Percentiles rank a stretch among this genome's conserved stretches.
These are phyloP conservation scores for Gandaritis pyraliata DNA, from an alignment of 2,888 invertebrate species.

Conservation along the genomic window DNA sequence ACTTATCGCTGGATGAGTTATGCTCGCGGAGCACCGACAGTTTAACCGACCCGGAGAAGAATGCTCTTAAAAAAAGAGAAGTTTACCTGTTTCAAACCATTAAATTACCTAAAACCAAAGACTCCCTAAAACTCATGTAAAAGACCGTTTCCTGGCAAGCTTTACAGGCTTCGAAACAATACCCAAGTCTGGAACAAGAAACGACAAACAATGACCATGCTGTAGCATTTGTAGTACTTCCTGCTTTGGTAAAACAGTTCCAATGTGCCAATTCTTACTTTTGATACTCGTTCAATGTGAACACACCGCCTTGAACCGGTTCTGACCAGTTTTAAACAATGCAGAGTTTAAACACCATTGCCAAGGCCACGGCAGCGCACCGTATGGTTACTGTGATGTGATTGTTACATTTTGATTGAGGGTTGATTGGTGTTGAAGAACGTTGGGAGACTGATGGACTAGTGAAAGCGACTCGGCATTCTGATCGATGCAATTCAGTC, in stretches of 20 bases:
- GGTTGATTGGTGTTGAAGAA: not conserved
- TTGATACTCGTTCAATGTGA: conserved; percentile 25
- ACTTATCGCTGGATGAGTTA: conserved; percentile 29
- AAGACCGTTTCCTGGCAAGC: too few species aligned
- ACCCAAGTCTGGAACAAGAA: not conserved
- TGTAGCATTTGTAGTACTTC: conserved; percentile 14
- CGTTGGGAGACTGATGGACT: too few species aligned
- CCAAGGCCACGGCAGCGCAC: conserved; percentile 38
- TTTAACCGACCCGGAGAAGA: conserved; percentile 11
- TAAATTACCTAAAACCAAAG: too few species aligned
- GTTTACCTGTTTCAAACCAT: too few species aligned
- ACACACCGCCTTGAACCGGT: conserved; percentile 31
- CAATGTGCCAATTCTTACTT: conserved; percentile 16
- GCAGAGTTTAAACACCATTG: conserved; percentile 31
- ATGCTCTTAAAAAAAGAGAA: not conserved
- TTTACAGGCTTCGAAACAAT: not conserved
- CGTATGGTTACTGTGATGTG: conserved; percentile 12
- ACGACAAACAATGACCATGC: not conserved
- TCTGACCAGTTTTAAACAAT: conserved; percentile 34
- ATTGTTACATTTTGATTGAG: not conserved
- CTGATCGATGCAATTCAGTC: too few species aligned
- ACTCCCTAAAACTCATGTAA: too few species aligned
- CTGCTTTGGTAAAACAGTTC: conserved; percentile 7
- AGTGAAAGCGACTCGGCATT: too few species aligned
- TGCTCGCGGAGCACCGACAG: conserved; percentile 1